Evolutionary conservation across 2,113 vertebrate genomes (phyloP).

Genomic region (Anolis sagrei): DNA sequence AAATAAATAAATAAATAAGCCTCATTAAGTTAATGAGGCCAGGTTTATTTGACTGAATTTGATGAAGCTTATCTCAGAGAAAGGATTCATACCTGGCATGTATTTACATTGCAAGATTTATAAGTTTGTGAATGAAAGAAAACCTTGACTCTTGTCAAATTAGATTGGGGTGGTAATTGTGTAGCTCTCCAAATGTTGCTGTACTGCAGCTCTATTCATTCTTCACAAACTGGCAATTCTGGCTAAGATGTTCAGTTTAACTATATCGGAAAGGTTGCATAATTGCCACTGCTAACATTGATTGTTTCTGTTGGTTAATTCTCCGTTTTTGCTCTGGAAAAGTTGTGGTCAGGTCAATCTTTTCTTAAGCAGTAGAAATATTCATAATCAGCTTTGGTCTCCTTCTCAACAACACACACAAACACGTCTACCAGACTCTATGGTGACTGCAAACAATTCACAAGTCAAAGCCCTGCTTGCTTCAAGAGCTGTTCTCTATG

Average conservation of each 20-base stretch:
- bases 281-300: neutral
- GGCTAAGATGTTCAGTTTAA: neutral
- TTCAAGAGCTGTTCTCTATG: no score
- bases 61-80: neutral
- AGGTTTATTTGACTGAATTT: neutral
- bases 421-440: neutral
- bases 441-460: neutral
- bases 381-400: conserved; percentile 12
- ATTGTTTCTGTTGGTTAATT: neutral
- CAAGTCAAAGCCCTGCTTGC: accelerated
- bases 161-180: no score
- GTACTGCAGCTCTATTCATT: no score
- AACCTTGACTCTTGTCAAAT: neutral
- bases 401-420: neutral
- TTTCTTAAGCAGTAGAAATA: conserved; percentile 32
- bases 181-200: no score
- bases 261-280: neutral
- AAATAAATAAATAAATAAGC: no score
- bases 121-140: neutral
- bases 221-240: no score
- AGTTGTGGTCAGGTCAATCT: neutral
- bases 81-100: neutral
- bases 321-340: neutral
- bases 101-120: neutral
- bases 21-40: neutral